Conservation (phyloP, 2,797 vertebrate genomes). For the Ibycter americanus region DNA sequence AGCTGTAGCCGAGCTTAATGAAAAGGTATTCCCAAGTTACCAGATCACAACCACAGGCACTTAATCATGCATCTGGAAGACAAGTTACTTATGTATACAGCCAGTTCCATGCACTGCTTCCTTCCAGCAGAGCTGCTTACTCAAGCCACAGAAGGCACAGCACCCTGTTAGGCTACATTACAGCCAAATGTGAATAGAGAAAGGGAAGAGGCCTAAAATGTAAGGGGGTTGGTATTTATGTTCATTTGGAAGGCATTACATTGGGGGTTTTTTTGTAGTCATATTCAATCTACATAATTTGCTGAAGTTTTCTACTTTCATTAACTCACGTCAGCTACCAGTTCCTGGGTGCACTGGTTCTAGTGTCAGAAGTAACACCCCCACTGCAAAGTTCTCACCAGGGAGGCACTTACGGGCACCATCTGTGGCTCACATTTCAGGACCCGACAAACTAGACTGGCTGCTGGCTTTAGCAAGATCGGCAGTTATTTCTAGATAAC, state of each 20-base stretch:
- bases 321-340: not conserved
- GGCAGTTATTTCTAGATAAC: not conserved
- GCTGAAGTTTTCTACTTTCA: not conserved
- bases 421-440: not conserved
- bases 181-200: not conserved
- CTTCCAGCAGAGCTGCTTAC: not conserved
- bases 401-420: not conserved
- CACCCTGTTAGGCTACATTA: not conserved
- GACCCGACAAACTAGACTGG: accelerated
- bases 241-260: not conserved
- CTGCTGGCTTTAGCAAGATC: not conserved
- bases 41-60: not conserved
- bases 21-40: not conserved
- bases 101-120: not conserved
- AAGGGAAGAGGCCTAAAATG: not conserved
- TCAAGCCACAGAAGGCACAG: not conserved
- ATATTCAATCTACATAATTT: not conserved
- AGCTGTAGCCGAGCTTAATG: not conserved
- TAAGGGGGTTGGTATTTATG: accelerated
- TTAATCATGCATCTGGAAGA: not conserved
- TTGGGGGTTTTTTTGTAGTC: not conserved
- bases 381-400: not conserved
- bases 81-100: not conserved
- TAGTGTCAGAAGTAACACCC: not conserved
- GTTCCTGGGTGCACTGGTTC: not conserved